These are phyloP conservation scores for Salvelinus sp. DNA, from an alignment of 2,113 vertebrate species.

Conservation along the genomic window DNA sequence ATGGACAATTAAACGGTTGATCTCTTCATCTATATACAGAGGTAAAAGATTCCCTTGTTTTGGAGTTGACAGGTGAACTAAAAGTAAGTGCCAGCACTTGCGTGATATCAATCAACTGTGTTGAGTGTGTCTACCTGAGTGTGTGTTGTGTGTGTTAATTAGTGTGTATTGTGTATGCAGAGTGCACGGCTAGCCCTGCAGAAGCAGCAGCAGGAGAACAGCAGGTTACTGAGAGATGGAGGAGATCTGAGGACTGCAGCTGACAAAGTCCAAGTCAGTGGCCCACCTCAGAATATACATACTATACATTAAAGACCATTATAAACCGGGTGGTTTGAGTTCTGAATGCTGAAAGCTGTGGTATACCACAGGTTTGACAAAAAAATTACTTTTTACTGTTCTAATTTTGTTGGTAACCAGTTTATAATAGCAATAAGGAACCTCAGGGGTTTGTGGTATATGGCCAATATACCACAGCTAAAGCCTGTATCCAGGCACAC, in stretches of 20 bases:
- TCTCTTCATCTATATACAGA: constrained; percentile 47
- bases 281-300: background rate
- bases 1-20: background rate
- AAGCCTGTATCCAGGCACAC: too few species aligned
- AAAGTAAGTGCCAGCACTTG: constrained; percentile 61
- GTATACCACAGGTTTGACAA: too few species aligned
- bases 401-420: too few species aligned
- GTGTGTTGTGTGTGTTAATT: constrained; percentile 14
- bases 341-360: too few species aligned
- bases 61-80: constrained; percentile 66
- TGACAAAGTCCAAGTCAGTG: constrained; percentile 67
- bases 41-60: constrained; percentile 68
- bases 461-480: too few species aligned
- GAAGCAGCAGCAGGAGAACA: constrained; percentile 66
- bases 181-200: constrained; percentile 57
- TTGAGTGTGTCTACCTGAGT: background rate
- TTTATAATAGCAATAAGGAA: too few species aligned
- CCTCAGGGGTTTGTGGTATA: too few species aligned
- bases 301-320: too few species aligned
- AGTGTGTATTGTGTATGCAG: constrained; percentile 49
- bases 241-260: constrained; percentile 57
- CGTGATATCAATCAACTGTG: background rate
- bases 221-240: constrained; percentile 57
- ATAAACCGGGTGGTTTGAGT: too few species aligned
- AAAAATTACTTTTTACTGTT: too few species aligned